Base-by-base conservation (phyloP, 1,140 invertebrate genomes). In the Penaeus chinensis region DNA sequence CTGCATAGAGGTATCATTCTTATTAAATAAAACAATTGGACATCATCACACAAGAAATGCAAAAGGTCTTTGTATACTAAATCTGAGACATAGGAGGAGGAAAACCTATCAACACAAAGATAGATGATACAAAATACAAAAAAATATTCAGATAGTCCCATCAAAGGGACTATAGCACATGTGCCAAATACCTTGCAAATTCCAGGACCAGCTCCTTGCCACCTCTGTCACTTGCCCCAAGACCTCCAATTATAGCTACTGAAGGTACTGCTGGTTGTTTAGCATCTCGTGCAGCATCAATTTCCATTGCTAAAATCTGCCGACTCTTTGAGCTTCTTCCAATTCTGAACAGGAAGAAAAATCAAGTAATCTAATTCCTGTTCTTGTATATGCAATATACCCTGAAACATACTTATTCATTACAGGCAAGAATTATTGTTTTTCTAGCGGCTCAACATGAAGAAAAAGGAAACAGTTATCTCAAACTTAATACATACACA, bases 221-320 rank as follows among this genome's bases (percentile, higher is more conserved):
- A 77, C 65, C 85, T 82, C 85, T 76, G 71, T 87, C 85, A 82
- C 79, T 82, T 27, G 65, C 62, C 10, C 85, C 85, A 62, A 87
- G 85, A 10, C 85, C 85, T 78, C 85, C 85, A 76, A 87, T 82
- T 13, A 87, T 32, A 54, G 85, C 85, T 76, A 87, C 85, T 22
- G 85, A 82, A 10, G 85, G 79, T n/a, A 66, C 60, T 47, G 60
- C 42, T 27, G 60, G 47, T n/a, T 60, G 60, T n/a, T 62, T 47
- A 27, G 63, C n/a, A 18, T 60, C 37, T 13, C 16, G 69, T 8
- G 22, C 4, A 74, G 62, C 60, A 82, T 87, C 71, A 54, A 87
- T 87, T 65, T 87, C 85, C 37, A 87, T 20, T 22, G 80, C 85
- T 27, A 87, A 54, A 47, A 87, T 87, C 80, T 87, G 85, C 16